Percentiles rank a stretch among this genome's conserved stretches.
These are phyloP conservation scores for Miichthys miiuy DNA, from an alignment of 2,797 vertebrate genomes.

Conservation along the genomic window DNA sequence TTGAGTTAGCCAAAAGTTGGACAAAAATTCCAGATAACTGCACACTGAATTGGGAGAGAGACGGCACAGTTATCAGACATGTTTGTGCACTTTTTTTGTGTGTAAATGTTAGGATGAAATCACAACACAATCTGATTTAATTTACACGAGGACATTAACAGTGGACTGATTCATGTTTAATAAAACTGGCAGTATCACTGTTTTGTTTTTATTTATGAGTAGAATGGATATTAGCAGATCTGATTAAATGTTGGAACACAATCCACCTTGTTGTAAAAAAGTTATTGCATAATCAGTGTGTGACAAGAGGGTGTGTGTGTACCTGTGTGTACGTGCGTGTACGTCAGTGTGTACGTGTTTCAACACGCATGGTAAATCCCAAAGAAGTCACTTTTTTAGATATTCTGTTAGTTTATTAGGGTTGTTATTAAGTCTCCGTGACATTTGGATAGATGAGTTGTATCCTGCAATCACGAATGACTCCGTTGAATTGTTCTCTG, in stretches of 20 bases:
- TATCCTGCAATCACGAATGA: neutral
- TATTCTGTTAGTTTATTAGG: neutral
- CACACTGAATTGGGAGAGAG: neutral
- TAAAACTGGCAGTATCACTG: neutral
- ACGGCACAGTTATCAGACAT: neutral
- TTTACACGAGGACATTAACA: neutral
- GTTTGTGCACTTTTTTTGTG: neutral
- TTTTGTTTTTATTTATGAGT: neutral
- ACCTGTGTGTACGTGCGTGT: neutral
- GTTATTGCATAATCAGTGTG: conserved; percentile 18
- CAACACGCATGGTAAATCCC: neutral
- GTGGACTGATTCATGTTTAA: neutral
- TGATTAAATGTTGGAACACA: neutral
- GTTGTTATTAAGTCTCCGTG: too few species aligned
- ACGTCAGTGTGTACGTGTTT: neutral
- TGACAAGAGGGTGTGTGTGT: conserved; percentile 2
- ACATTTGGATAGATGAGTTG: neutral
- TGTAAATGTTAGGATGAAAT: neutral
- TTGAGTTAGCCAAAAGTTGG: neutral
- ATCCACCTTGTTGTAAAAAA: neutral
- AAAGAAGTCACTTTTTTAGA: neutral
- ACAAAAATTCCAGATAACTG: neutral
- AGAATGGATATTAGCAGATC: neutral
- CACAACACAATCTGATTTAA: neutral
- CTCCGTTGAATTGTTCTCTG: too few species aligned